Percentiles rank a stretch among this genome's conserved stretches.
phyloP scores from a whole-genome alignment of 2,113 vertebrate genomes.

The Hyla sarda region DNA sequence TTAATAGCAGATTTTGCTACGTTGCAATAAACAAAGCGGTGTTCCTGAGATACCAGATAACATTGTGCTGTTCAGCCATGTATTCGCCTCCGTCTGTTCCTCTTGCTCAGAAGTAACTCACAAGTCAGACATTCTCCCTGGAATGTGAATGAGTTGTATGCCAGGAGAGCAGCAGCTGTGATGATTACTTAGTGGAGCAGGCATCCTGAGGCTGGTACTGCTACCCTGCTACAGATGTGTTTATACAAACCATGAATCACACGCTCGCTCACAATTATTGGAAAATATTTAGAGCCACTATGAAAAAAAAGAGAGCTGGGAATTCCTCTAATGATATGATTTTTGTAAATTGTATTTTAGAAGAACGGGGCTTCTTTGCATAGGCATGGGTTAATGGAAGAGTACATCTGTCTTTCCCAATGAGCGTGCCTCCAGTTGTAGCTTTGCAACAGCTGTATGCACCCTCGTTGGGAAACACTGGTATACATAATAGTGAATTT shows the following conservation, averaged over 20 bases:
- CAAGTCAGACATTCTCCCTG: too few relatives aligned
- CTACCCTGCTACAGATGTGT: not conserved
- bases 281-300: slow-evolving; percentile 60
- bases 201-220: slow-evolving; percentile 46
- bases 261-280: slow-evolving; percentile 43
- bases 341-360: too few relatives aligned
- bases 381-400: too few relatives aligned
- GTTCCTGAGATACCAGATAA: not conserved
- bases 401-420: too few relatives aligned
- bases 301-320: slow-evolving; percentile 52
- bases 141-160: slow-evolving; percentile 31
- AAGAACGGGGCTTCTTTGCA: too few relatives aligned
- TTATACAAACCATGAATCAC: slow-evolving; percentile 51
- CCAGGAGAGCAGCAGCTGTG: slow-evolving; percentile 35
- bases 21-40: not conserved
- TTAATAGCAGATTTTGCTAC: not conserved
- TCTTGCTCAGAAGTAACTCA: slow-evolving; percentile 9
- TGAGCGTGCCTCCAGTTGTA: too few relatives aligned
- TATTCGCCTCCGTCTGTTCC: not conserved
- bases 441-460: too few relatives aligned
- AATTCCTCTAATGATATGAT: not conserved
- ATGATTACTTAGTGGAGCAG: slow-evolving; percentile 1
- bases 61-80: not conserved
- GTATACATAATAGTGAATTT: too few relatives aligned
- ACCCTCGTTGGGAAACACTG: too few relatives aligned